Conservation (phyloP, 2,113 vertebrate species). For the Prionailurus viverrinus region DNA sequence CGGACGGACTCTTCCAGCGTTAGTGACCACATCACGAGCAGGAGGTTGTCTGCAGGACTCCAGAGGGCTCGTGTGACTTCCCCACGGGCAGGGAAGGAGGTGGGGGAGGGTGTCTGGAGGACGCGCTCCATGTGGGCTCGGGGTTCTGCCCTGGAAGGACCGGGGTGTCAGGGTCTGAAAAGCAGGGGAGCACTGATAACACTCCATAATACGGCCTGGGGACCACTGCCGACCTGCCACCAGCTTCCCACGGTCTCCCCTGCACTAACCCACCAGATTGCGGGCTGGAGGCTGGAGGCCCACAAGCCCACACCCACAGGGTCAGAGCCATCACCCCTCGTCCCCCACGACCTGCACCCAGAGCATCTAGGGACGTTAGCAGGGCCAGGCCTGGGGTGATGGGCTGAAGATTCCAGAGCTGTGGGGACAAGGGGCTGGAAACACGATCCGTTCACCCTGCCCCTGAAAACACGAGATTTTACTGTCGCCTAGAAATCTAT, state of each 20-base stretch:
- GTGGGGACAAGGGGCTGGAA: background rate
- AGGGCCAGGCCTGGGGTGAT: background rate
- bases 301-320: too few species aligned
- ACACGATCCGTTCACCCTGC: background rate
- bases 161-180: background rate
- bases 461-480: background rate
- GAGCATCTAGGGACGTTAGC: background rate
- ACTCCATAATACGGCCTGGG: background rate
- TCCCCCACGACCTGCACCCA: background rate
- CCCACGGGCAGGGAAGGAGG: background rate
- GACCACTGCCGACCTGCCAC: background rate
- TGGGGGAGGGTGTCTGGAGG: background rate
- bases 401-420: background rate
- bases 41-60: background rate
- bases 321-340: too few species aligned
- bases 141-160: background rate
- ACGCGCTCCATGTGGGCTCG: too few species aligned
- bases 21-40: rapidly evolving
- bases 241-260: background rate
- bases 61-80: background rate
- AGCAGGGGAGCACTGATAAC: background rate
- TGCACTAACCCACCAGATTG: background rate
- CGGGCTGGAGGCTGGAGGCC: background rate
- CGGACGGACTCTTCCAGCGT: rapidly evolving
- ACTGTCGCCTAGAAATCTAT: background rate